Evolutionary conservation across 2,888 invertebrate genomes (phyloP), one percentile per base, ranked within the genome.

Genomic region (Automeris io): DNA sequence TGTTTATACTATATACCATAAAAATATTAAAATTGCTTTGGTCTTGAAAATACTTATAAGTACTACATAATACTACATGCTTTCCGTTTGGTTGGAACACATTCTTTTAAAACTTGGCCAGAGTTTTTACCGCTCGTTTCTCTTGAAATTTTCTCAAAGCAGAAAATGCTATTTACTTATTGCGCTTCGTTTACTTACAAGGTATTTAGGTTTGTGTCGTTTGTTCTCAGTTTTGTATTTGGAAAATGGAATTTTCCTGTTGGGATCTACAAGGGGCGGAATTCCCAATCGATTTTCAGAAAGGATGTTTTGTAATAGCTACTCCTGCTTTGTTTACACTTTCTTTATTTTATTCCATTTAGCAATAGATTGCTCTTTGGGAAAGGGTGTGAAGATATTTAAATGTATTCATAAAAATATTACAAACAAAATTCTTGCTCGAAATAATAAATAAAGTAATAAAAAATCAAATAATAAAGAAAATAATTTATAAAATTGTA

Each of bases 221-320:
- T 69, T 73, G 70, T 74, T 67, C 63, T 51, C 76, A 62, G 73
- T 75, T 76, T 73, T 72, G 71, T 80, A 73, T 82, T 81, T 68
- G 65, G 65, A 68, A 79, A 83, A 83, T 83, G 82, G 81, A 81
- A 74, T 82, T 82, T 81, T 77, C 82, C 75, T 83, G 82, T 83
- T 68, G 72, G 70, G 70, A 68, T 60, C 56, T 51, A 52, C 48
- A 63, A 67, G 57, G 70, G 67, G 69, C 52, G 68, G 72, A 70
- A 80, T 82, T 77, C 75, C 78, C 77, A 77, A 80, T 79, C 68
- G 76, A 75, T 78, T 71, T 65, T 60, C 53, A 61, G 67, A 70
- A 73, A 65, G 64, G 61, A 66, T 65, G 62, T 69, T 65, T 65
- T 59, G 61, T 73, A 69, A 69, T 68, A 62, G 66, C 62, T 57